Base-by-base conservation (phyloP, 1,140 invertebrate genomes). In the Adelges cooleyi region DNA sequence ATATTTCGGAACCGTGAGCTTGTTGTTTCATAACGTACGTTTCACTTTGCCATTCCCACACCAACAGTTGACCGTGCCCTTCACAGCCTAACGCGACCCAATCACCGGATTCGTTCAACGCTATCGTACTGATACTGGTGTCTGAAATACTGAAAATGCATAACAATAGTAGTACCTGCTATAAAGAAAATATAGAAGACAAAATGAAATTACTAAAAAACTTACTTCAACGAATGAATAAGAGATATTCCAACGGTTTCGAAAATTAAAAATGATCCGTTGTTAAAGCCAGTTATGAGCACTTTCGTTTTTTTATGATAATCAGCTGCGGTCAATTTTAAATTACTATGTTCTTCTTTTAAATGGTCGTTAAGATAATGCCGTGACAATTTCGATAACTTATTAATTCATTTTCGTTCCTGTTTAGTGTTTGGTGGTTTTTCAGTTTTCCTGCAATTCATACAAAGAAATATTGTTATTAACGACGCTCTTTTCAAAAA, bases 21-120 rank as follows among this genome's bases (percentile, higher is more conserved):
- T 98, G 94, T 71, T 98, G 94, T 73, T 98, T 98, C 81, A 99
- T 84, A 0, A 95, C 86, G 71, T 95, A 97, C n/a, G 91, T 92
- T 78, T 98, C 92, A 81, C 92, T 96, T 76, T 96, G 93, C 95
- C 95, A 98, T 77, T 98, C 95, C 94, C 95, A 98, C 8, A 98
- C 94, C 13, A 98, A 75, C 18, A 99, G 75, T 73, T 98, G 93
- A 0, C 93, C 94, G 2, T 89, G 78, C 40, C 84, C 83, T 1
- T 83, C 79, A 72, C 90, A 93, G 1, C 88, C 93, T 23, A 96
- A 73, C 0, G 90, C 94, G 53, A 99, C 86, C 95, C 95, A 98
- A 73, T 98, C 94, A 0, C 95, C 95, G 17, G 84, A 86, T 10
- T 75, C 75, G 72, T 97, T 98, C 38, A 98, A 80, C 0, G 83